Evolutionary conservation across 2,888 invertebrate species (phyloP), one percentile per base, ranked within the genome.

Genomic region (Terebella lapidaria): DNA sequence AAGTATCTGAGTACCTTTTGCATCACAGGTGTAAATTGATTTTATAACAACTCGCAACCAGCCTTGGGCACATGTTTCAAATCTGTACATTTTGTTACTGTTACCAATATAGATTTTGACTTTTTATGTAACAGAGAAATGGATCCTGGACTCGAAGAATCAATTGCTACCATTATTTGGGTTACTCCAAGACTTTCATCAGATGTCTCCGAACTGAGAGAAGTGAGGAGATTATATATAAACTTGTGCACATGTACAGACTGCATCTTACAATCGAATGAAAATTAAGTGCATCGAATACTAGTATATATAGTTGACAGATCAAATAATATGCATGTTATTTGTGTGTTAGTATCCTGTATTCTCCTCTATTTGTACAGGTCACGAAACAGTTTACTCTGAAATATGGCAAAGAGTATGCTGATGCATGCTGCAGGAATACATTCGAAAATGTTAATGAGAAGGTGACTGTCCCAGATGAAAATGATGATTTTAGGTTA

Each of bases 111-210:
- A n/a, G n/a, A n/a, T n/a, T n/a, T n/a, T n/a, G n/a, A n/a, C n/a
- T 35, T n/a, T 35, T 35, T 10, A 35, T 10, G 45, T 15, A 25
- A 47, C 58, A 86, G 86, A 73, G 84, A 84, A 52, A 70, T 96
- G 5, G 95, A 96, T 74, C 93, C 92, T 67, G 95, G 95, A 0
- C 85, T 97, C 15, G 88, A 91, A 0, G 96, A 97, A 81, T 90
- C 96, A 1, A 90, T 97, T 59, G 91, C 93, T 1, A 94, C 90
- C 69, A 83, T 94, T 18, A 86, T 97, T 65, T 96, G 96, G 96
- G 93, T 91, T 1, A 90, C 94, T 4, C 94, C 95, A 0, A 86
- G 95, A 52, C 84, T 70, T 84, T 86, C 81, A 83, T 91, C 0
- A 2, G 83, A 84, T 66, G 72, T 82, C 28, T 67, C 70, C 5